These are phyloP conservation scores for Tachypleus tridentatus DNA, from an alignment of 1,140 invertebrate species.

Conservation along the genomic window DNA sequence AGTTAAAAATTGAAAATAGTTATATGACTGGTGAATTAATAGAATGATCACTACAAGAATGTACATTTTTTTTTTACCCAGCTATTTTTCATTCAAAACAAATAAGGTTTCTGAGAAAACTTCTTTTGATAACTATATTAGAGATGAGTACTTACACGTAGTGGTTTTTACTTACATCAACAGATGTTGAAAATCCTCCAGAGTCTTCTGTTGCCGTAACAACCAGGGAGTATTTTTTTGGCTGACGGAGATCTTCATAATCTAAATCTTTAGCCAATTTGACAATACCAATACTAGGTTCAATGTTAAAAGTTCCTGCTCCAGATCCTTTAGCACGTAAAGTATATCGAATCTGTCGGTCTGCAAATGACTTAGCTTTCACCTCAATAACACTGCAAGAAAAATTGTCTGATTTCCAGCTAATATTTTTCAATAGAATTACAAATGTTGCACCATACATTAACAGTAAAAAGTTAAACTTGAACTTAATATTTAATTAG, in stretches of 20 bases:
- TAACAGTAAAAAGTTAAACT: too few species aligned
- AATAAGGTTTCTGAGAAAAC: too few species aligned
- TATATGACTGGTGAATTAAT: too few species aligned
- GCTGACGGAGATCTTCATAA: conserved; percentile 83
- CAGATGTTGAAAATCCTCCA: conserved; percentile 85
- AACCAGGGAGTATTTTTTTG: conserved; percentile 78
- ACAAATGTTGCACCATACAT: too few species aligned
- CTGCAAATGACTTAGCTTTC: conserved; percentile 88
- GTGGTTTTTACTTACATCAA: conserved; percentile 44
- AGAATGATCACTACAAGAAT: too few species aligned
- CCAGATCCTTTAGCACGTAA: conserved; percentile 84
- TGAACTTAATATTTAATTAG: too few species aligned
- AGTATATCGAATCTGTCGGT: conserved; percentile 85
- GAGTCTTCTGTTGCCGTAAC: conserved; percentile 90
- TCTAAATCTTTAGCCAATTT: conserved; percentile 88
- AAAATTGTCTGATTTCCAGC: not conserved
- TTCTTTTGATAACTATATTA: too few species aligned
- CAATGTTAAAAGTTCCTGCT: conserved; percentile 88
- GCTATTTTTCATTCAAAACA: too few species aligned
- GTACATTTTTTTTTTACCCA: too few species aligned
- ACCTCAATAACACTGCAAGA: conserved; percentile 74
- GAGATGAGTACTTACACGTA: not conserved
- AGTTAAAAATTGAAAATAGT: too few species aligned
- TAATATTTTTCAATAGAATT: not conserved
- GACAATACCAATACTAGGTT: conserved; percentile 80